phyloP scores from a whole-genome alignment of 2,888 invertebrate genomes.

The Plebejus argus region DNA sequence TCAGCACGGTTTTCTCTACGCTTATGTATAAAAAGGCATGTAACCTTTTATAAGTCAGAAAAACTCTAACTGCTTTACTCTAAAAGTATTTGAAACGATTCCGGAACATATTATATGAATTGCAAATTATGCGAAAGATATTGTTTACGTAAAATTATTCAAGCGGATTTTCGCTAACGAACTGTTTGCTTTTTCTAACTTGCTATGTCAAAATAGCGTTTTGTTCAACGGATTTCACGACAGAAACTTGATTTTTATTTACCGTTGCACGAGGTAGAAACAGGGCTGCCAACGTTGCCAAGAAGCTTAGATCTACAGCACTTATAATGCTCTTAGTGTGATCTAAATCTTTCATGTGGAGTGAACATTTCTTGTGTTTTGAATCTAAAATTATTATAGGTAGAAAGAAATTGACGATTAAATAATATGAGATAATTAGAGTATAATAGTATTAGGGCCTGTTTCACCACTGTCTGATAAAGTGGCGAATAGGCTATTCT shows the following conservation, averaged over 20 bases:
- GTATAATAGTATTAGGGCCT: too few relatives aligned
- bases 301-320: conserved; percentile 19
- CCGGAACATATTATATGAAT: conserved; percentile 57
- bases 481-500: too few relatives aligned
- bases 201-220: conserved; percentile 56
- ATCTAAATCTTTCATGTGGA: neutral
- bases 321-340: conserved; percentile 10
- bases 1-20: too few relatives aligned
- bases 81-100: conserved; percentile 55
- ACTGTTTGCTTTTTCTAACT: conserved; percentile 70
- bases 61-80: conserved; percentile 43
- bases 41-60: neutral
- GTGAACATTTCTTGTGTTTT: neutral
- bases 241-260: conserved; percentile 30
- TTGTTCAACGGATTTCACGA: conserved; percentile 32
- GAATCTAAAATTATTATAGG: neutral
- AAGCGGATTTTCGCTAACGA: conserved; percentile 71
- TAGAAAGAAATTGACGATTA: neutral
- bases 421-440: too few relatives aligned
- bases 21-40: too few relatives aligned
- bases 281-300: conserved; percentile 13
- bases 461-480: too few relatives aligned
- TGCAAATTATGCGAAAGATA: conserved; percentile 70
- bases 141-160: conserved; percentile 71
- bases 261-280: conserved; percentile 8